These are phyloP conservation scores for Chrysopilus asiliformis DNA, from an alignment of 2,888 invertebrate genomes.

Conservation along the genomic window DNA sequence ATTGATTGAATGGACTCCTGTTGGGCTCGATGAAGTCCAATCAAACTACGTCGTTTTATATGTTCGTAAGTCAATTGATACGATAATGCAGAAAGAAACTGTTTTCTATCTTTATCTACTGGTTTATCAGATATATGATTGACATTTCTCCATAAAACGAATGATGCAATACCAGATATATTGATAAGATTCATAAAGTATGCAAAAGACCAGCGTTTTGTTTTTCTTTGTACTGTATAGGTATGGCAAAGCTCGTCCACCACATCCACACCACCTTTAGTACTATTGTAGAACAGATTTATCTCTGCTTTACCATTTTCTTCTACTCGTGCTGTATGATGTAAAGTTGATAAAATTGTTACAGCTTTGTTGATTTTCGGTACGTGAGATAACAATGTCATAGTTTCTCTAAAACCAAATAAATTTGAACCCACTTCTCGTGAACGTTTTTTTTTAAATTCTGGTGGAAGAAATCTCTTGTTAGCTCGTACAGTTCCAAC, in stretches of 20 bases:
- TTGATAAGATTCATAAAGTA: too few relatives aligned
- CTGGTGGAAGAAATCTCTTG: conserved; percentile 3
- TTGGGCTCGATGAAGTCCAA: too few relatives aligned
- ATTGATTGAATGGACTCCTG: too few relatives aligned
- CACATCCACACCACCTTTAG: conserved; percentile 5
- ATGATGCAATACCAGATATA: too few relatives aligned
- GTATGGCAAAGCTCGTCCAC: conserved; percentile 1
- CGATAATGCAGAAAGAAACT: too few relatives aligned
- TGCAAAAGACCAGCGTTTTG: conserved; percentile 1
- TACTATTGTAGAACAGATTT: conserved; percentile 1
- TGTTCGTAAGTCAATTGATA: too few relatives aligned
- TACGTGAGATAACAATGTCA: conserved; percentile 12
- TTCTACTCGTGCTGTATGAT: background rate
- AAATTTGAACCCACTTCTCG: conserved; percentile 13
- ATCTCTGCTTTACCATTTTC: conserved; percentile 5
- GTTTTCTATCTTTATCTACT: too few relatives aligned
- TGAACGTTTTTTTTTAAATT: background rate
- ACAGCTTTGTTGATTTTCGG: conserved; percentile 14
- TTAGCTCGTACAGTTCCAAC: conserved; percentile 6
- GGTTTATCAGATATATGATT: too few relatives aligned
- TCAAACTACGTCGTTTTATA: too few relatives aligned
- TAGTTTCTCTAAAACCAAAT: conserved; percentile 14
- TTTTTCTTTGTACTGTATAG: conserved; percentile 1
- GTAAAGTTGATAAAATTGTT: conserved; percentile 7
- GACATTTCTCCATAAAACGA: too few relatives aligned